phyloP scores from a whole-genome alignment of 1,140 invertebrate genomes.

The Bacillus rossius region DNA sequence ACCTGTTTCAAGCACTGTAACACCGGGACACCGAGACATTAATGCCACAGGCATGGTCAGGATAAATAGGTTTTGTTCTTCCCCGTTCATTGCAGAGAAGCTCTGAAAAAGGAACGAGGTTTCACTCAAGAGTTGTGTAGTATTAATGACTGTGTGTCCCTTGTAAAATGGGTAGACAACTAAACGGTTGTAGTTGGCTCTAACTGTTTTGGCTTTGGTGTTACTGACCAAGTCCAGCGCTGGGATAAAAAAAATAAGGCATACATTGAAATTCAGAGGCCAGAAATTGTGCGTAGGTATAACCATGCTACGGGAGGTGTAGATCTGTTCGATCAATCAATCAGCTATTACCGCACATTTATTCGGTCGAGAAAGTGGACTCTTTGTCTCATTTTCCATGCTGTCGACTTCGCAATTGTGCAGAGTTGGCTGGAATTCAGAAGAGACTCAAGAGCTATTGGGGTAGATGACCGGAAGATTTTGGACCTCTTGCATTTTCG shows the following conservation, averaged over 20 bases:
- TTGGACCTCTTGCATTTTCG: conserved; percentile 15
- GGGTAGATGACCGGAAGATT: not conserved
- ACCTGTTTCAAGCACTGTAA: not conserved
- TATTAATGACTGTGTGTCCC: conserved; percentile 8
- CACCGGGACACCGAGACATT: conserved; percentile 10
- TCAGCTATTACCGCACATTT: conserved; percentile 26
- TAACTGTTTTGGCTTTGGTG: conserved; percentile 12
- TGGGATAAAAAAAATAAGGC: conserved; percentile 13
- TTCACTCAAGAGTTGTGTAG: conserved; percentile 9
- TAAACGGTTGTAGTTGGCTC: conserved; percentile 13
- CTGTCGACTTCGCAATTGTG: conserved; percentile 25
- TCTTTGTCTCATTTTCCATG: conserved; percentile 29
- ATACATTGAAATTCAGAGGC: conserved; percentile 6
- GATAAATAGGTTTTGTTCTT: conserved; percentile 12
- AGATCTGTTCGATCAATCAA: conserved; percentile 32
- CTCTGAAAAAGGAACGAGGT: conserved; percentile 13
- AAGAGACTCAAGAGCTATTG: conserved; percentile 7
- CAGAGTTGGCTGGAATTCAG: conserved; percentile 32
- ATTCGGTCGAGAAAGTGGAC: conserved; percentile 34
- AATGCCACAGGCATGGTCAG: conserved; percentile 14
- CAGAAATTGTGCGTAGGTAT: conserved; percentile 18
- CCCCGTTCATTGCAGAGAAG: conserved; percentile 16
- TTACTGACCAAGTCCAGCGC: conserved; percentile 12
- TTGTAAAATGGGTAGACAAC: conserved; percentile 20
- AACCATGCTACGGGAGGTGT: conserved; percentile 36